These are phyloP conservation scores for Ianthella basta DNA, from an alignment of 37 sponge, comb jelly and placozoan genomes.

Conservation along the genomic window DNA sequence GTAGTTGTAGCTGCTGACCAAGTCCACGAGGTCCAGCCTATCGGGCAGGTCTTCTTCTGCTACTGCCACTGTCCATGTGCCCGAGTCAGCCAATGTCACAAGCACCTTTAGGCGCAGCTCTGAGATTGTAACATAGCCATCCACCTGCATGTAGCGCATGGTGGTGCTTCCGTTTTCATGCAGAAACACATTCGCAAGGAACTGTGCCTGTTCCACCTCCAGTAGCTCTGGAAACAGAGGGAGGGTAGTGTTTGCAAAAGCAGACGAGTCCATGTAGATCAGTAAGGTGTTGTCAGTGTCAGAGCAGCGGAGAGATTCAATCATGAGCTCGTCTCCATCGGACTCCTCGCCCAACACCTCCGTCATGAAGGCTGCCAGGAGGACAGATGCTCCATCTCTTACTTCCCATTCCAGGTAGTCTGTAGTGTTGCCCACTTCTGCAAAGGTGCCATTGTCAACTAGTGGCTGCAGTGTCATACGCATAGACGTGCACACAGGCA, in stretches of 20 bases:
- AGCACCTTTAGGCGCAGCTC: background rate
- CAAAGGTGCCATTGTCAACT: background rate
- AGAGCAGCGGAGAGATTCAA: background rate
- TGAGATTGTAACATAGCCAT: background rate
- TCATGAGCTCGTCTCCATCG: background rate
- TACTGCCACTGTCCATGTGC: background rate
- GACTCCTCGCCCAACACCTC: constrained; percentile 5
- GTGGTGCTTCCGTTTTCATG: background rate
- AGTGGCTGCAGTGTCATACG: background rate
- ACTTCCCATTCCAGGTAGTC: background rate
- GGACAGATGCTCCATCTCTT: background rate
- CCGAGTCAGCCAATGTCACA: background rate
- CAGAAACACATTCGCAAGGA: background rate
- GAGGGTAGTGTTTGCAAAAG: background rate
- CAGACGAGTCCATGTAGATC: background rate
- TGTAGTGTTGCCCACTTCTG: background rate
- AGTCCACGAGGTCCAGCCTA: background rate
- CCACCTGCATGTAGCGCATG: background rate
- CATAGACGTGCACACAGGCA: constrained; percentile 1
- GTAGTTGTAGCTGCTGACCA: constrained; percentile 7
- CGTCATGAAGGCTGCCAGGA: background rate
- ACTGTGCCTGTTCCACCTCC: background rate
- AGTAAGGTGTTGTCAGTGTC: background rate
- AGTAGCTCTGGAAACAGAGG: background rate
- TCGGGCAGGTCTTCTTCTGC: background rate